Base-by-base conservation (phyloP, 2,888 invertebrate genomes). In the Nematopogon swammerdamellus region DNA sequence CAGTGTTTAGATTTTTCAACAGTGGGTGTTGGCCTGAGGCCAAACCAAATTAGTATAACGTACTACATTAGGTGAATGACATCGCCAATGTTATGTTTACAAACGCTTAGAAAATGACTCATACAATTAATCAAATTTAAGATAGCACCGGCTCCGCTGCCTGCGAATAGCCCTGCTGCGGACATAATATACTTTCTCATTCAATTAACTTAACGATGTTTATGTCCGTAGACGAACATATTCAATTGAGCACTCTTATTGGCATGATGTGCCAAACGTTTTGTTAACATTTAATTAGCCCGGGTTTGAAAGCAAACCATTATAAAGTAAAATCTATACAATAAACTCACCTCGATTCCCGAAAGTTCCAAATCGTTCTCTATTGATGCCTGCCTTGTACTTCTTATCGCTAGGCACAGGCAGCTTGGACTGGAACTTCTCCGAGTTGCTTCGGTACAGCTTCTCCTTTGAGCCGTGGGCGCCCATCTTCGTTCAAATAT, bases 401-500 rank as follows among this genome's bases (percentile, higher is more conserved):
- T 84, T 81, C 67, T 83, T 82, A 54, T 80, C 80, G 57, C 72
- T 82, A 47, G 82, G 80, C 55, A 79, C 76, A 46, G 80, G 80
- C 53, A 84, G 66, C 63, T 83, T 82, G 55, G 82, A 73, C 61
- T 77, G 79, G 68, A 74, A 76, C 56, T 79, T 80, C 67, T 85
- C 87, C 44, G 88, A 87, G 60, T 82, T 81, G 57, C 85, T 83
- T 62, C 87, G 81, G 61, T 83, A 81, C 55, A 88, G 77, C 72
- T 88, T 87, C 71, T 88, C 88, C 79, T 88, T 89, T 52, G 88
- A 88, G 62, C 87, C 86, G 74, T 88, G 87, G 57, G 88, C 88
- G 60, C 89, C 89, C 89, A 89, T 89, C 67, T 74, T 83, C 17
- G 17, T 20, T 36, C 14, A 45, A 8, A 16, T 19, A 45, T 50